Conservation (phyloP, 2,113 vertebrate species). For the Leptocoma aspasia region DNA sequence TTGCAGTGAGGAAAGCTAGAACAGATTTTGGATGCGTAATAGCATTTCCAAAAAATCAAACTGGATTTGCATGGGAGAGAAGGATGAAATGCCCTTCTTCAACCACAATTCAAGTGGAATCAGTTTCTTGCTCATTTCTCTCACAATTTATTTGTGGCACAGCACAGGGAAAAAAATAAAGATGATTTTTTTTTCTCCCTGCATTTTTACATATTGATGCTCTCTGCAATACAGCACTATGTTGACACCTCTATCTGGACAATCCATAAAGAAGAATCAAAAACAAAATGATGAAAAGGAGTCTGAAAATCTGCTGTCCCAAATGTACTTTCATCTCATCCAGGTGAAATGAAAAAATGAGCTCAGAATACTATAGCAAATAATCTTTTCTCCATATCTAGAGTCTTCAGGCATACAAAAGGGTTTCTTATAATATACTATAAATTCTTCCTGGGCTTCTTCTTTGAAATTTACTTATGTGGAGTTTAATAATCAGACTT, state of each 20-base stretch:
- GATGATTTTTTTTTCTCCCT: neutral
- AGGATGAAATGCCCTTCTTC: neutral
- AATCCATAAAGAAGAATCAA: constrained; percentile 13
- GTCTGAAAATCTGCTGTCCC: neutral
- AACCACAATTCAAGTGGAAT: neutral
- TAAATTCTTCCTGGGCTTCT: constrained; percentile 9
- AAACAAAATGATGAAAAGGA: constrained; percentile 16
- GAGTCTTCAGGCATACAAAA: neutral
- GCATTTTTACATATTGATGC: neutral
- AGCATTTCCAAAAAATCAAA: neutral
- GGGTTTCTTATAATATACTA: neutral
- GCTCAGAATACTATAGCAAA: constrained; percentile 5
- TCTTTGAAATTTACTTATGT: constrained; percentile 33
- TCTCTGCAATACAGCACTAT: neutral
- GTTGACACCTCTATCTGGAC: neutral
- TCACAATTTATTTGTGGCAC: neutral
- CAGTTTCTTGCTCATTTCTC: neutral
- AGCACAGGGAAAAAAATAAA: neutral
- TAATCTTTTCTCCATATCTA: neutral
- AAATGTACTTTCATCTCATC: neutral
- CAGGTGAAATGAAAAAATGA: constrained; percentile 10
- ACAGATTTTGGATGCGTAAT: neutral
- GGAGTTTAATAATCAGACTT: constrained; percentile 29
- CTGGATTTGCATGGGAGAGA: neutral
- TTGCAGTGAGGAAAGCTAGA: neutral